Conservation (phyloP, 2,888 invertebrate species). For the Pomacea canaliculata region DNA sequence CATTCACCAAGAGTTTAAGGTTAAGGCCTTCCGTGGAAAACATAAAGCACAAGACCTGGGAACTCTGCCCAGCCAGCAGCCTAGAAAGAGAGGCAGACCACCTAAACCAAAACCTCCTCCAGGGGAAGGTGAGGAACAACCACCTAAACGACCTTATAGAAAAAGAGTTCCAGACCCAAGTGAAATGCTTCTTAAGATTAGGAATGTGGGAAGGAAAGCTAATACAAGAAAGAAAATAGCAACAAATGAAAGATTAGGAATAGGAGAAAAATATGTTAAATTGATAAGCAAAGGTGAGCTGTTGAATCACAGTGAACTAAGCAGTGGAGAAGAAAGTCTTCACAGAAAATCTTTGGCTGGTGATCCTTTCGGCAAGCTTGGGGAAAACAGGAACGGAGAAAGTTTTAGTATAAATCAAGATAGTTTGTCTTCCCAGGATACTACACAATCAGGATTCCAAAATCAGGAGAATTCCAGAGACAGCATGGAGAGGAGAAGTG, state of each 20-base stretch:
- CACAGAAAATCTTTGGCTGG: not conserved
- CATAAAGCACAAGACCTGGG: not conserved
- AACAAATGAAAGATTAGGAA: not conserved
- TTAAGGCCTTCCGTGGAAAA: not conserved
- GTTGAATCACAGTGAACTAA: not conserved
- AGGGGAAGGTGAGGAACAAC: conserved; percentile 14
- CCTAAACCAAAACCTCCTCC: conserved; percentile 21
- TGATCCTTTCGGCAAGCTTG: not conserved
- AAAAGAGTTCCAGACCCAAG: conserved; percentile 23
- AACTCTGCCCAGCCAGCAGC: not conserved
- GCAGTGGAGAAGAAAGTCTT: not conserved
- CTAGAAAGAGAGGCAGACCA: conserved; percentile 20
- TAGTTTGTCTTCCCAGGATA: conserved; percentile 2
- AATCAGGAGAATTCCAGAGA: not conserved
- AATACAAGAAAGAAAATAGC: conserved; percentile 17
- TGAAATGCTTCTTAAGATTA: conserved; percentile 20
- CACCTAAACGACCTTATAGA: conserved; percentile 21
- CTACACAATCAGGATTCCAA: not conserved
- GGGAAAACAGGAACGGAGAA: not conserved
- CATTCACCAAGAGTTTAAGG: conserved; percentile 2
- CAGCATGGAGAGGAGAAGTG: not conserved
- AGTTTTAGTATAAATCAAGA: conserved; percentile 1
- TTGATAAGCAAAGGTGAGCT: conserved; percentile 12
- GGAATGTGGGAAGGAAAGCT: conserved; percentile 27
- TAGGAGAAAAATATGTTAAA: conserved; percentile 10